A percentile compares a stretch with the other conserved stretches of the same genome.
Conservation (phyloP, 2,797 vertebrate genomes). For the Naso thynnoides region DNA sequence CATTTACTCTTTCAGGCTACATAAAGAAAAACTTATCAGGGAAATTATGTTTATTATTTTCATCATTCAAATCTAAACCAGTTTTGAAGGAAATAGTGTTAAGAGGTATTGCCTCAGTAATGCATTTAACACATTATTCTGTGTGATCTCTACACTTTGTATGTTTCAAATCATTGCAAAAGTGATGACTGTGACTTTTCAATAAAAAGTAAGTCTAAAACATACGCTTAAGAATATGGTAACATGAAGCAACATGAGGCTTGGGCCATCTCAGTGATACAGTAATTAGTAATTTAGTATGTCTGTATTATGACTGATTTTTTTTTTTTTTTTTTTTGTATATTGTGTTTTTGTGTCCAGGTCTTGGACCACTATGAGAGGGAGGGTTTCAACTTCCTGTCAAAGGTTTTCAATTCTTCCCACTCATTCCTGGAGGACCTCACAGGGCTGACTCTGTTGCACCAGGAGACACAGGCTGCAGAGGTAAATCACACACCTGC, state of each 20-base stretch:
- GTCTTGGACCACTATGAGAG: constrained; percentile 94
- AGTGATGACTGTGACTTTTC: neutral
- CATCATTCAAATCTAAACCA: neutral
- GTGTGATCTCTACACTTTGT: too few species aligned
- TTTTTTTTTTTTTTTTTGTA: constrained; percentile 3
- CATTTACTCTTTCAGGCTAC: neutral
- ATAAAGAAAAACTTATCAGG: neutral
- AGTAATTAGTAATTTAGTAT: too few species aligned
- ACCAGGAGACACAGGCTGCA: constrained; percentile 98
- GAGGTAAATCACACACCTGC: constrained; percentile 86
- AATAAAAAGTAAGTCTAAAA: neutral
- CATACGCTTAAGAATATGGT: neutral
- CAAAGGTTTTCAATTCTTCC: constrained; percentile 97
- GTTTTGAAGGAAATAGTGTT: neutral
- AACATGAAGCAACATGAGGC: neutral
- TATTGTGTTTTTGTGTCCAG: constrained; percentile 71
- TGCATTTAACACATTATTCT: neutral
- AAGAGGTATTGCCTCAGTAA: neutral
- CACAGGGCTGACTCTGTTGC: constrained; percentile 94
- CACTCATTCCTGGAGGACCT: constrained; percentile 99
- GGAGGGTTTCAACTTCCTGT: constrained; percentile 95
- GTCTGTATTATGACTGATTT: too few species aligned
- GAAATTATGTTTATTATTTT: neutral
- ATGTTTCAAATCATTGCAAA: neutral
- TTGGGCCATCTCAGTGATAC: too few species aligned